Conservation (phyloP, 2,113 vertebrate species). For the Microcebus lehilahytsara region DNA sequence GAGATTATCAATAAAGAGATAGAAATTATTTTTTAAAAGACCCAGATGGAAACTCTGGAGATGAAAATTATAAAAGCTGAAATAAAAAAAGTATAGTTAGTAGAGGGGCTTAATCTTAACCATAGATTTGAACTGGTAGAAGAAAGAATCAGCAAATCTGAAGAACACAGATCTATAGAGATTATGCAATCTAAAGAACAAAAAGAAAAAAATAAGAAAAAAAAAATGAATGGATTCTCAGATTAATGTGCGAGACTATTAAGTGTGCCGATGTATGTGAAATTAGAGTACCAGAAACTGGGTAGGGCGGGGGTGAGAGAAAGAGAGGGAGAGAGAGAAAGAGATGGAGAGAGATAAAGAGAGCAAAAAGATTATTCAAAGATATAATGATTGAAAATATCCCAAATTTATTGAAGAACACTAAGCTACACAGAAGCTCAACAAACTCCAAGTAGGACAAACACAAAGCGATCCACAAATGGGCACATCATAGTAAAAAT, state of each 20-base stretch:
- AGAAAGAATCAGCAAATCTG: background rate
- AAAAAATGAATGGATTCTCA: background rate
- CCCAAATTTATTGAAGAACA: background rate
- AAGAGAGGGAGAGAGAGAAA: background rate
- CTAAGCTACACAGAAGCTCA: background rate
- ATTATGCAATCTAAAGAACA: background rate
- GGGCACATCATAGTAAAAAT: background rate
- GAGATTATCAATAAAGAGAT: background rate
- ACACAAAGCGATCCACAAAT: background rate
- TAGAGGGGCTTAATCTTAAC: background rate
- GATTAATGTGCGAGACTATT: background rate
- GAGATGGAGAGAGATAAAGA: background rate
- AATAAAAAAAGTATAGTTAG: background rate
- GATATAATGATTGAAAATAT: background rate
- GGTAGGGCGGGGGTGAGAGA: background rate
- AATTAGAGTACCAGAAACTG: background rate
- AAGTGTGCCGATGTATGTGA: background rate
- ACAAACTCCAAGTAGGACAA: background rate
- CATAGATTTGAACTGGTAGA: background rate
- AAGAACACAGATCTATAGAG: background rate
- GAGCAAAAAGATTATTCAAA: background rate
- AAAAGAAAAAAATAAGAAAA: background rate
- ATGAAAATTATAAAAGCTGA: background rate
- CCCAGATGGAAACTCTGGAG: background rate
- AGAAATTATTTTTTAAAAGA: background rate